phyloP scores from a whole-genome alignment of 1,140 invertebrate genomes.

The Bombus vancouverensis region DNA sequence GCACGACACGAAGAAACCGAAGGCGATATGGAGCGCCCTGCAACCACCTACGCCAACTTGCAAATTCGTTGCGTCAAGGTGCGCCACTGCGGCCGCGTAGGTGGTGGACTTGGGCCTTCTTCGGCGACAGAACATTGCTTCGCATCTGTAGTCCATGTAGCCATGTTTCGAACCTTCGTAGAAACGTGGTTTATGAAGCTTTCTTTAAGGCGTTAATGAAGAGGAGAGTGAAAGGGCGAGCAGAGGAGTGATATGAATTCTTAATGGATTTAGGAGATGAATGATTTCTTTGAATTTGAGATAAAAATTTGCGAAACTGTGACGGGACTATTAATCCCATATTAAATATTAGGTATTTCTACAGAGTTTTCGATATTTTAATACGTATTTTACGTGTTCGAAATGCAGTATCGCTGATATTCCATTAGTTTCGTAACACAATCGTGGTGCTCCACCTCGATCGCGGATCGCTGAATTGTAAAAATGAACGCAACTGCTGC shows the following conservation, averaged over 20 bases:
- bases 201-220: neutral
- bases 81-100: constrained; percentile 35
- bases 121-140: neutral
- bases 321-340: neutral
- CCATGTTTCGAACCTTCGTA: neutral
- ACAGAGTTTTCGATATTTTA: neutral
- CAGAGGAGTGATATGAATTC: neutral
- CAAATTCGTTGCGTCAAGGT: constrained; percentile 51
- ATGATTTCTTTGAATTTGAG: neutral
- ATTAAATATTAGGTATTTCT: neutral
- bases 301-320: neutral
- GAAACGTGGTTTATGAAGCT: neutral
- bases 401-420: neutral
- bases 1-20: constrained; percentile 45
- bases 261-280: neutral
- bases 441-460: neutral
- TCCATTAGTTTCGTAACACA: neutral
- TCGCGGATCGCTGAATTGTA: neutral
- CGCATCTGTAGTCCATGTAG: neutral
- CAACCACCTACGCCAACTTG: constrained; percentile 39
- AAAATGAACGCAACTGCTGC: neutral
- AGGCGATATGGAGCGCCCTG: constrained; percentile 45
- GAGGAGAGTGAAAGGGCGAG: neutral
- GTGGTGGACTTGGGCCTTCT: constrained; percentile 29
- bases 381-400: neutral